These are phyloP conservation scores for Lycaon pictus DNA, from an alignment of 2,113 vertebrate species.

Conservation along the genomic window DNA sequence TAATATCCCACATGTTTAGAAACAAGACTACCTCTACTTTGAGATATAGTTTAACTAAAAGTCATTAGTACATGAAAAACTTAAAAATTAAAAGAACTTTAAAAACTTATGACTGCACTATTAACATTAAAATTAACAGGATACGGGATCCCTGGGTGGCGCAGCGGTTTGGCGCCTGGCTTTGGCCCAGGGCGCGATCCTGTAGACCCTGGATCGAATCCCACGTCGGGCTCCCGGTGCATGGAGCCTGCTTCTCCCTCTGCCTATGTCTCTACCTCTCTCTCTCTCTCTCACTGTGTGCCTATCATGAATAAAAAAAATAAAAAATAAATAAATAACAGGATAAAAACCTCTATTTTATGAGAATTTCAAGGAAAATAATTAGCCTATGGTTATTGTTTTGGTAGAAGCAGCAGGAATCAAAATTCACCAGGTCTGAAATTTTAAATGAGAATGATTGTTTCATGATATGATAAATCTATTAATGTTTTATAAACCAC, in stretches of 20 bases:
- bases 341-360: neutral
- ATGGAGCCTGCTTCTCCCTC: too few species aligned
- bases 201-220: too few species aligned
- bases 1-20: neutral
- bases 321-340: neutral
- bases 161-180: too few species aligned
- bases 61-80: neutral
- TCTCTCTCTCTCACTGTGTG: too few species aligned
- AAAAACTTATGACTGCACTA: neutral
- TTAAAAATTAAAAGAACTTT: neutral
- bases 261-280: too few species aligned
- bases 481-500: neutral
- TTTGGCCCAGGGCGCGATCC: too few species aligned
- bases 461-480: neutral
- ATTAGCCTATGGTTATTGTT: neutral
- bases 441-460: slow-evolving; percentile 23
- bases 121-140: neutral
- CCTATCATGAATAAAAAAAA: too few species aligned
- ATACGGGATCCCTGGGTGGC: neutral
- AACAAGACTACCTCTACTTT: neutral
- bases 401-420: neutral
- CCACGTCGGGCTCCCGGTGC: too few species aligned
- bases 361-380: neutral
- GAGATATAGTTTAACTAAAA: neutral
- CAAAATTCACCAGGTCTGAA: neutral